phyloP scores from a whole-genome alignment of 2,888 invertebrate genomes.

The Pasiphila rectangulata region DNA sequence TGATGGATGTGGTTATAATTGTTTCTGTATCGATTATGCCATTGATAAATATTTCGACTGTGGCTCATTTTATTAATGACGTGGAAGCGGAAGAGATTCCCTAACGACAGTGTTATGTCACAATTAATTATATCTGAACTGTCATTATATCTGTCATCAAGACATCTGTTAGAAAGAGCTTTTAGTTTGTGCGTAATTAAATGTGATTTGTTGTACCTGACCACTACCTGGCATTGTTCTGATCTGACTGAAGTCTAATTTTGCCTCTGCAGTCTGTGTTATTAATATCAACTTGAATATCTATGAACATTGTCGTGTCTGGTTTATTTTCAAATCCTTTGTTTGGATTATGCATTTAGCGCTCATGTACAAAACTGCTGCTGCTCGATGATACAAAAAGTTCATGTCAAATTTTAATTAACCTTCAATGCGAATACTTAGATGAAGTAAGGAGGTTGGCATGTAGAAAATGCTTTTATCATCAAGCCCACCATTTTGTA shows the following conservation, averaged over 20 bases:
- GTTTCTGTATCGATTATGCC: constrained; percentile 82
- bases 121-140: constrained; percentile 77
- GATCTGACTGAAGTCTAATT: constrained; percentile 11
- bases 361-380: no score
- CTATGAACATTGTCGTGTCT: constrained; percentile 11
- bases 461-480: no score
- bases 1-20: constrained; percentile 81
- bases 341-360: no score
- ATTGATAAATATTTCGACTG: constrained; percentile 80
- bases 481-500: no score
- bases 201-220: constrained; percentile 40
- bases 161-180: constrained; percentile 46
- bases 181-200: constrained; percentile 64
- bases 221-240: constrained; percentile 15
- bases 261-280: constrained; percentile 3
- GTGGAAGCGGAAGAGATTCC: constrained; percentile 76
- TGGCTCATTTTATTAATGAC: constrained; percentile 81
- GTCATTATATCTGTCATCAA: constrained; percentile 75
- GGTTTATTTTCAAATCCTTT: constrained; percentile 11
- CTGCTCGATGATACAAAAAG: no score
- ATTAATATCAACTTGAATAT: constrained; percentile 17
- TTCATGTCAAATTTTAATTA: no score
- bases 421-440: no score
- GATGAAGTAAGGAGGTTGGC: no score
- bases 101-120: constrained; percentile 74